phyloP scores from a whole-genome alignment of 1,140 invertebrate genomes.

The Aporrectodea caliginosa region DNA sequence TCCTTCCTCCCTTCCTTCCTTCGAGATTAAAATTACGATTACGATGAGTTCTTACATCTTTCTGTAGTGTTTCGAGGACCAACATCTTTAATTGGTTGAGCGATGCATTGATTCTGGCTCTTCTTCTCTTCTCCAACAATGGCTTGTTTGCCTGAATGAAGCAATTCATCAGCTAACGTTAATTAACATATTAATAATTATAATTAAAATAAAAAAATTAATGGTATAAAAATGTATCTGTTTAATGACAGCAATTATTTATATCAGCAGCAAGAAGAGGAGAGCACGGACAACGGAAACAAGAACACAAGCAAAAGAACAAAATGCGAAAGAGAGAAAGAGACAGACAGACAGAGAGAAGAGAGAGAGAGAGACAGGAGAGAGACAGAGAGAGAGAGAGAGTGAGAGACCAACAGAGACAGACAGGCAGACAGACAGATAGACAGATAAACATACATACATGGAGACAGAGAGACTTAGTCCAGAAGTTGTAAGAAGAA shows the following conservation, averaged over 20 bases:
- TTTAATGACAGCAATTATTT: background rate
- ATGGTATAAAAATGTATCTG: background rate
- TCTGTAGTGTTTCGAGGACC: conserved; percentile 78
- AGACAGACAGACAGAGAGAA: background rate
- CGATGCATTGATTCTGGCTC: conserved; percentile 81
- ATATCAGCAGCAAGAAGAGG: background rate
- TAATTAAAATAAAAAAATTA: background rate
- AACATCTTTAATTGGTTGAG: conserved; percentile 78
- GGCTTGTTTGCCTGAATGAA: conserved; percentile 62
- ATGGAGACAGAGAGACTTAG: too few relatives aligned
- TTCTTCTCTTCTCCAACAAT: conserved; percentile 82
- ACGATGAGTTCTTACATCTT: conserved; percentile 63
- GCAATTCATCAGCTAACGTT: background rate
- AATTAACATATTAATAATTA: too few relatives aligned
- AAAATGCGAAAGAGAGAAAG: background rate
- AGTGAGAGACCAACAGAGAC: background rate
- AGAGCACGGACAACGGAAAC: background rate
- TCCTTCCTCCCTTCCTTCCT: background rate
- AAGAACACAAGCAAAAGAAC: background rate
- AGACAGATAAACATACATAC: too few relatives aligned
- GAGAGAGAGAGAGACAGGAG: background rate
- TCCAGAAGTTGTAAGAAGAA: too few relatives aligned
- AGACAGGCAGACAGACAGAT: too few relatives aligned
- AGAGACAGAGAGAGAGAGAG: background rate
- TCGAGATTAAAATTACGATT: background rate